Base-by-base conservation (phyloP, 1,140 invertebrate species). In the Papilio machaon region DNA sequence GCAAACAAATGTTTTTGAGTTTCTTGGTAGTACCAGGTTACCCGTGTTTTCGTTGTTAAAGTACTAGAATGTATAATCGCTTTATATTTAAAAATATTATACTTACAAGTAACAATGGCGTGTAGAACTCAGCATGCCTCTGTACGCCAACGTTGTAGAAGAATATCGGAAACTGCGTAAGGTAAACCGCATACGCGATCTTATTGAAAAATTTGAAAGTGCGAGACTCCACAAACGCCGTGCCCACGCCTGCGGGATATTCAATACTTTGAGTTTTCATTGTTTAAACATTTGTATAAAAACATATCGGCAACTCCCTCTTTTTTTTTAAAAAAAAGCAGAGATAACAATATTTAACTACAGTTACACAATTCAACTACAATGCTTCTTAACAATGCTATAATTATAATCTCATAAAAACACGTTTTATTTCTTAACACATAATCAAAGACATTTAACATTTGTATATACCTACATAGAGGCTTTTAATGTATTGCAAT, bases 161-260 rank as follows among this genome's bases (percentile, higher is more conserved):
- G 87, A 95, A 96, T 77, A 95, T 93, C 5, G 95, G 95, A 87
- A 96, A 96, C 86, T 96, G 95, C 9, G 95, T 95, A 19, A 96
- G 86, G 89, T 96, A 96, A 7, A 96, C 94, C 49, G 94, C 94
- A 85, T 96, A 96, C 6, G 95, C 94, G 38, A 96, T 95, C 88
- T 95, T 96, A 80, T 96, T 96, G 81, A 97, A 95, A 67, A 97
- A 95, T 91, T 94, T 94, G 82, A 95, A 95, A 78, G 92, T 82
- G 82, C 91, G 85, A 73, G 91, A 94, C 15, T 94, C 92, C 4
- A 95, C 83, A 73, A 95, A 91, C 38, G 88, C 75, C 47, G 92
- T 92, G 64, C 93, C 92, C 75, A 88, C 86, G 38, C 94, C 95
- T 95, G 85, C 11, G 17, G 54, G 23, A 67, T 46, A 30, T 43